phyloP scores from a whole-genome alignment of 2,888 invertebrate genomes.

The Polymixis flavicincta region DNA sequence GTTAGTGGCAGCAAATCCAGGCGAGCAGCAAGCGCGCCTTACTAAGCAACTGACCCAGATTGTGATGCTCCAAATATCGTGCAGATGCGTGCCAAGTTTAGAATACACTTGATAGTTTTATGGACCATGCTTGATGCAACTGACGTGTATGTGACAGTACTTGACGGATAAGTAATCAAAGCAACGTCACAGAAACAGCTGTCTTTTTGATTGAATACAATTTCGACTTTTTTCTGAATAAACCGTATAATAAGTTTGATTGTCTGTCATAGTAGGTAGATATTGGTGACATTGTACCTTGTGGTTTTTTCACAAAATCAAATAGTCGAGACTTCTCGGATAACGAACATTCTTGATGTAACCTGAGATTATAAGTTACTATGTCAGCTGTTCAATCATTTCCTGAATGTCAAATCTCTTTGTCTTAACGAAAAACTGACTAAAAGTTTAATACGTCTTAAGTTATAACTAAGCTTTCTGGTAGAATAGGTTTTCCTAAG shows the following conservation, averaged over 20 bases:
- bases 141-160: slow-evolving; percentile 45
- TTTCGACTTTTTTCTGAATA: not conserved
- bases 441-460: not conserved
- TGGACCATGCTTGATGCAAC: slow-evolving; percentile 47
- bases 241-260: not conserved
- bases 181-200: slow-evolving; percentile 30
- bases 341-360: not conserved
- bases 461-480: slow-evolving; percentile 15
- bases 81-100: slow-evolving; percentile 82
- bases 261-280: not conserved
- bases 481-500: slow-evolving; percentile 35
- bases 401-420: slow-evolving; percentile 26
- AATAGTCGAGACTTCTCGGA: not conserved
- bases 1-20: slow-evolving; percentile 64
- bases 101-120: slow-evolving; percentile 70
- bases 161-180: slow-evolving; percentile 28
- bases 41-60: slow-evolving; percentile 87
- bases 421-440: slow-evolving; percentile 3
- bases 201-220: slow-evolving; percentile 7
- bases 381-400: slow-evolving; percentile 18
- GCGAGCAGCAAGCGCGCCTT: slow-evolving; percentile 68
- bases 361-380: slow-evolving; percentile 5
- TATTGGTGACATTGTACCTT: not conserved
- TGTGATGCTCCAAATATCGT: slow-evolving; percentile 77
- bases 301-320: not conserved